phyloP scores from a whole-genome alignment of 2,797 vertebrate genomes.

The Enteromius thamalakanensis region DNA sequence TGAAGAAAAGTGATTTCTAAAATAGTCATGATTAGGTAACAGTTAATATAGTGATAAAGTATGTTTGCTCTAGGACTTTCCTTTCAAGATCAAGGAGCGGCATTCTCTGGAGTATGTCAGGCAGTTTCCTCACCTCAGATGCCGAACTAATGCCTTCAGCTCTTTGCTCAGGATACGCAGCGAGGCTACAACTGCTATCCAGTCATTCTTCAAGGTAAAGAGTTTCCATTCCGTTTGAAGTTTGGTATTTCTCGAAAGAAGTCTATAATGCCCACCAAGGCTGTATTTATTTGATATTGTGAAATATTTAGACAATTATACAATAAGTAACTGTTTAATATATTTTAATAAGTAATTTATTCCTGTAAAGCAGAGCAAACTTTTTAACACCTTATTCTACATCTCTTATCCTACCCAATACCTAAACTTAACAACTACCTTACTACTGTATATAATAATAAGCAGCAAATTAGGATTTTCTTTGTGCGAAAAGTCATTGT shows the following conservation, averaged over 20 bases:
- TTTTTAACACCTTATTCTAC: too few species aligned
- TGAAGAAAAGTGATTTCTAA: neutral
- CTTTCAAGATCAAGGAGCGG: slow-evolving; percentile 88
- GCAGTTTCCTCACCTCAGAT: slow-evolving; percentile 90
- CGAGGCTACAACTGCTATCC: slow-evolving; percentile 85
- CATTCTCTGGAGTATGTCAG: slow-evolving; percentile 86
- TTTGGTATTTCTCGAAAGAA: neutral
- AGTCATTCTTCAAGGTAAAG: slow-evolving; percentile 90
- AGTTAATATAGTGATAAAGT: neutral
- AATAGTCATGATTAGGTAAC: neutral
- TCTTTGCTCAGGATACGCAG: slow-evolving; percentile 90
- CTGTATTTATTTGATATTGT: neutral
- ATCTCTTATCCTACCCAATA: too few species aligned
- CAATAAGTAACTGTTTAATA: neutral
- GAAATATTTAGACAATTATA: neutral
- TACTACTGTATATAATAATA: too few species aligned
- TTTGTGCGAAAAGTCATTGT: too few species aligned
- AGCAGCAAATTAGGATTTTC: too few species aligned
- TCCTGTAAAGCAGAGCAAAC: neutral
- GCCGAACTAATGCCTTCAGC: slow-evolving; percentile 82
- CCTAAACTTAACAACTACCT: too few species aligned
- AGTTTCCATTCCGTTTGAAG: neutral
- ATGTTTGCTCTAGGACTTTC: slow-evolving; percentile 74
- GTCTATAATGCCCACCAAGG: too few species aligned
- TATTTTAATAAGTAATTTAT: neutral